phyloP scores from a whole-genome alignment of 2,888 invertebrate genomes.

The Napeogenes inachia region DNA sequence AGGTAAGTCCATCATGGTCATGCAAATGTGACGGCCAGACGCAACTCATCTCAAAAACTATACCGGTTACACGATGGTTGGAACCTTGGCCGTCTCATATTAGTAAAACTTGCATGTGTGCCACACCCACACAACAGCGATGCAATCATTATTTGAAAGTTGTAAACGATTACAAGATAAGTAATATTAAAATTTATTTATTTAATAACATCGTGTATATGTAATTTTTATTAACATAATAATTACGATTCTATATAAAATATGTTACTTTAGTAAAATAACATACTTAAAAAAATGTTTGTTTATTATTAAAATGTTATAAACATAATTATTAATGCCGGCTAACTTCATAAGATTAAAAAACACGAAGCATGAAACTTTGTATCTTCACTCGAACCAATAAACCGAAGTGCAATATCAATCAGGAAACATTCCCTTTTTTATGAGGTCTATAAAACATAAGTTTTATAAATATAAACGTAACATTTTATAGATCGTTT shows the following conservation, averaged over 20 bases:
- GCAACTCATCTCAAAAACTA: constrained; percentile 27
- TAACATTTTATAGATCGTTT: constrained; percentile 3
- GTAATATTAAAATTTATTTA: constrained; percentile 10
- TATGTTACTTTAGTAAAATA: background rate
- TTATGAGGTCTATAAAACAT: constrained; percentile 50
- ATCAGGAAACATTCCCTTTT: constrained; percentile 50
- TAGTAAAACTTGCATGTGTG: constrained; percentile 9
- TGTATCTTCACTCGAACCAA: constrained; percentile 43
- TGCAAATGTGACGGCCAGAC: constrained; percentile 28
- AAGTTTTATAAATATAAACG: background rate
- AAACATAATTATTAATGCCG: constrained; percentile 27
- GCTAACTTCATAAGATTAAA: constrained; percentile 25
- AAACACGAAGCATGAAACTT: constrained; percentile 37
- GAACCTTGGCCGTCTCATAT: constrained; percentile 45
- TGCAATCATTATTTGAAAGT: constrained; percentile 1
- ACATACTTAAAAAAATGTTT: background rate
- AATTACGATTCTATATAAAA: constrained; percentile 2
- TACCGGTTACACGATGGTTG: constrained; percentile 30
- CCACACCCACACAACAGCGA: constrained; percentile 10
- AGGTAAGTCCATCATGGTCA: constrained; percentile 26
- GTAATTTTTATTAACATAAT: background rate
- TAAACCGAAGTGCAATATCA: constrained; percentile 52
- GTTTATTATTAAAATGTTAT: constrained; percentile 18
- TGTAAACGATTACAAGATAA: constrained; percentile 13
- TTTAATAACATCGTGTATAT: constrained; percentile 12